These are phyloP conservation scores for Thunnus maccoyii DNA, from an alignment of 2,113 vertebrate genomes.

Conservation along the genomic window DNA sequence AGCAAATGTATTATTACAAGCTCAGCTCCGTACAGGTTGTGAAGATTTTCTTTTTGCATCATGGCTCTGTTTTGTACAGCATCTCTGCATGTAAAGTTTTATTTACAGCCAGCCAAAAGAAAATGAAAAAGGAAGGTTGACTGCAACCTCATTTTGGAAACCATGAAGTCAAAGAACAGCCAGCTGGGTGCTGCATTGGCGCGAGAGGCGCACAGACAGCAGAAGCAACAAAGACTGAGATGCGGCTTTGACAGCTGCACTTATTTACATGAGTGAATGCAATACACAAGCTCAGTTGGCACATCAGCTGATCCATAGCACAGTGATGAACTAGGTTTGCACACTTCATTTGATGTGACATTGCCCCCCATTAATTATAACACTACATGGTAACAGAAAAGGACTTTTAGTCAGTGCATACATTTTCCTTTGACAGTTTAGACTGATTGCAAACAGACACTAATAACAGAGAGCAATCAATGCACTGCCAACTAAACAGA, in stretches of 20 bases:
- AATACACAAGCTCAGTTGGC: background rate
- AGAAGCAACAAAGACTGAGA: background rate
- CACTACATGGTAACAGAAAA: conserved; percentile 33
- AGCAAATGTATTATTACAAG: conserved; percentile 20
- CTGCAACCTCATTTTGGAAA: background rate
- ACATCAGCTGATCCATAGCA: background rate
- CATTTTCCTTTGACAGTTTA: conserved; percentile 40
- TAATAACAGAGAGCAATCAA: conserved; percentile 29
- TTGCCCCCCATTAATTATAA: conserved; percentile 18
- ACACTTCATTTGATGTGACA: conserved; percentile 27
- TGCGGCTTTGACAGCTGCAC: background rate
- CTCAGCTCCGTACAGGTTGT: background rate
- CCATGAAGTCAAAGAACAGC: too few relatives aligned
- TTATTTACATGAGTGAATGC: background rate
- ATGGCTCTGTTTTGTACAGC: background rate
- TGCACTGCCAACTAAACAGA: conserved; percentile 32
- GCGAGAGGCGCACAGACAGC: background rate
- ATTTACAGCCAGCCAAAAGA: conserved; percentile 3
- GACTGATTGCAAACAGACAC: conserved; percentile 41
- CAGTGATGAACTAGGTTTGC: background rate
- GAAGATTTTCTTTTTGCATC: conserved; percentile 14
- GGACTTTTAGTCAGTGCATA: background rate
- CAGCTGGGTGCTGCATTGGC: background rate
- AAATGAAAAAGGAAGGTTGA: background rate
- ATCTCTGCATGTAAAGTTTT: background rate